These are phyloP conservation scores for Bufo gargarizans DNA, from an alignment of 2,113 vertebrate species.

Conservation along the genomic window DNA sequence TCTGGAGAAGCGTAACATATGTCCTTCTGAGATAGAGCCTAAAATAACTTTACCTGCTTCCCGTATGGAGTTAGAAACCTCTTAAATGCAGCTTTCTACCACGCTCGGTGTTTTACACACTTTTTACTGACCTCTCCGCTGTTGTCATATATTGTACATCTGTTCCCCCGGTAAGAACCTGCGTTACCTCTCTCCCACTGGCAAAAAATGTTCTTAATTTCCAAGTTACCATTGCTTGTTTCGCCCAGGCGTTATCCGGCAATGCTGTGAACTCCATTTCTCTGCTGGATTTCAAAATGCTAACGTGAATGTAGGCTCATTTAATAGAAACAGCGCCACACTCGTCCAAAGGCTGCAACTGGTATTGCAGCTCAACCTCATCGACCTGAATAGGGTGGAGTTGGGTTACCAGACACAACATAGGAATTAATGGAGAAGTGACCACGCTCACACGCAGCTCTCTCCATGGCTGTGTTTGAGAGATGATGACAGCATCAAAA, in stretches of 20 bases:
- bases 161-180: neutral
- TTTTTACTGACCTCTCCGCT: conserved; percentile 9
- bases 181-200: neutral
- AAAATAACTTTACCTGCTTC: conserved; percentile 33
- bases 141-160: neutral
- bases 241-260: too few species aligned
- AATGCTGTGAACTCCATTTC: too few species aligned
- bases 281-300: too few species aligned
- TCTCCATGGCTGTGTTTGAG: too few species aligned
- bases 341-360: neutral
- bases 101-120: neutral
- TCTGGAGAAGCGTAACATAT: conserved; percentile 41
- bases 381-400: too few species aligned
- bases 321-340: neutral
- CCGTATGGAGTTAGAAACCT: conserved; percentile 25
- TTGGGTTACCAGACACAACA: neutral
- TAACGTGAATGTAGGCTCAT: too few species aligned
- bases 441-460: too few species aligned
- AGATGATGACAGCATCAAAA: too few species aligned
- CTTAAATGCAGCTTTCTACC: neutral
- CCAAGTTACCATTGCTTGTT: neutral
- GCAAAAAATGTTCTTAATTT: neutral
- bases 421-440: neutral
- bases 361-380: neutral
- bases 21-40: conserved; percentile 37